Base-by-base conservation (phyloP, 2,113 vertebrate species). In the Sceloporus undulatus region DNA sequence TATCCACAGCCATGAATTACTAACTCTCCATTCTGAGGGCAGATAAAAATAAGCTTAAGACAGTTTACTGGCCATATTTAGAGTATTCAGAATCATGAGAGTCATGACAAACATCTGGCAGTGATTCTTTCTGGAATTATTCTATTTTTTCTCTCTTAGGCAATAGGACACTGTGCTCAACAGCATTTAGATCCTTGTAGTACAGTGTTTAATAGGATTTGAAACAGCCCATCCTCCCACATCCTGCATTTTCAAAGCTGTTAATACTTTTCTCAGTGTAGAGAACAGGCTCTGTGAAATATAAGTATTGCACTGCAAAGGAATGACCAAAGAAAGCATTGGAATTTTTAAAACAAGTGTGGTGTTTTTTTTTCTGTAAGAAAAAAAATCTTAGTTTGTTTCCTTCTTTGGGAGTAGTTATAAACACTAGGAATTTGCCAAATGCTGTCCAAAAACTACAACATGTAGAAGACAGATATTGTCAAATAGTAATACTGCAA, bases 101-200 rank as follows among this genome's bases (percentile, higher is more conserved):
- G 93, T 89, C 93, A 95, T 48, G 94, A 93, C 94, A 96, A 94
- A 96, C 96, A 95, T 96, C 95, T 96, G 96, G 95, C 95, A 94
- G 80, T n/a, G 88, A 94, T 92, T 92, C 95, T 91, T 94, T 94
- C 89, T 95, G 94, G 96, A 97, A 97, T 96, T 94, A 75, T 92
- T 93, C 90, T 95, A 94, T 95, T 95, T 90, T 96, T 93, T 87
- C 93, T 56, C 1, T 93, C 65, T 91, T 91, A 84, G 84, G 89
- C 90, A 94, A 90, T 66, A 92, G 93, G 95, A 92, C 92, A 94
- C 59, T 87, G 93, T 85, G 84, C 90, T 91, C 84, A 86, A 94
- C 0, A 79, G 85, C 90, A 93, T 77, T 91, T 78, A 75, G 0
- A 79, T 68, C 79, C 88, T 88, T 84, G 79, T 78, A 79, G 85